Conservation (phyloP, 2,888 invertebrate genomes). For the Muscina levida region DNA sequence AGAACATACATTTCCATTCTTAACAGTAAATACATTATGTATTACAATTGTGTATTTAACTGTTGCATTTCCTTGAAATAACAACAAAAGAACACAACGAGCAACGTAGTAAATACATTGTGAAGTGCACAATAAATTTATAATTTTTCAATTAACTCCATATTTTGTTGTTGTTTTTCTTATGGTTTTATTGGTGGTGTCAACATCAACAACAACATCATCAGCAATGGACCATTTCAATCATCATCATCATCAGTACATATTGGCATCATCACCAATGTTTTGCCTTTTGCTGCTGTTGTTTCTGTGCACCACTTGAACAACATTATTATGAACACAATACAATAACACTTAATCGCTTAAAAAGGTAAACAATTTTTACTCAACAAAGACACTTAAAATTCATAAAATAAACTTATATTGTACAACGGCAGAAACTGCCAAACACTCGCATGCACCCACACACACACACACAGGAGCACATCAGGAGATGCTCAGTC, state of each 20-base stretch:
- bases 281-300: constrained; percentile 15
- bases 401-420: constrained; percentile 62
- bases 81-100: too few species aligned
- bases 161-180: constrained; percentile 40
- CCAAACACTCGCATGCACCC: constrained; percentile 38
- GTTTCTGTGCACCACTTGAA: too few species aligned
- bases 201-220: background rate
- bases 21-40: background rate
- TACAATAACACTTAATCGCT: constrained; percentile 65
- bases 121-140: constrained; percentile 48
- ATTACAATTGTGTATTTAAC: constrained; percentile 8
- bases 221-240: too few species aligned
- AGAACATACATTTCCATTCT: background rate
- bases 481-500: background rate
- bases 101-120: background rate
- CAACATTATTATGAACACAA: constrained; percentile 28
- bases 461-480: constrained; percentile 10
- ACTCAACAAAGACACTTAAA: constrained; percentile 65
- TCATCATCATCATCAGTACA: constrained; percentile 3
- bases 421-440: constrained; percentile 1
- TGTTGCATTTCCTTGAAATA: background rate
- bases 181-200: constrained; percentile 7
- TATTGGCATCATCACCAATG: constrained; percentile 1
- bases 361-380: constrained; percentile 66
- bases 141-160: constrained; percentile 61